Evolutionary conservation across 2,888 invertebrate genomes (phyloP), one percentile per base, ranked within the genome.

Genomic region (Papilio demoleus): DNA sequence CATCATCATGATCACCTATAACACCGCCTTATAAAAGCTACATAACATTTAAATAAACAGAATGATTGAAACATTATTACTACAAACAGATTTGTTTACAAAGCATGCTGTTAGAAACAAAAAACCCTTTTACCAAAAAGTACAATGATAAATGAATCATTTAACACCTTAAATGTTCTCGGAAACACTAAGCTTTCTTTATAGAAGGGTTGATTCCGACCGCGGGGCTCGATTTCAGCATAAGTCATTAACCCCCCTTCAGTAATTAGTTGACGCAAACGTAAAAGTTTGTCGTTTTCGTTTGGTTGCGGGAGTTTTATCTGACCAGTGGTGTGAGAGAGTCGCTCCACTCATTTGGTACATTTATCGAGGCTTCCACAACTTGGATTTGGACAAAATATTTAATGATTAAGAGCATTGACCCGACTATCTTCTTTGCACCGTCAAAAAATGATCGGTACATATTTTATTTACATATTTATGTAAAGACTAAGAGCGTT

Each of bases 241-340:
- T 67, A 67, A 67, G 67, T 67, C 67, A 67, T 64, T 68, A 68
- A 64, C 64, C 47, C 47, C 38, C 31, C 64, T 22, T 27, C 17
- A 38, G 63, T 73, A 74, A 76, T 77, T 75, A 76, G 74, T 74
- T 72, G 71, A 71, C 68, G 70, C 71, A 67, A 67, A 70, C 70
- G 71, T 70, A 74, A 76, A 77, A 77, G 74, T 75, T 77, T 70
- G 64, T 68, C 65, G 73, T 58, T 73, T 74, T 74, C 72, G 71
- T 73, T 72, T 42, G 59, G 45, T 40, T 61, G 27, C 71, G 70
- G 62, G 62, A 69, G 74, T 74, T 76, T 76, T 77, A 76, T 77
- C 76, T 74, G 70, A 64, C 67, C 76, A 72, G 66, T 70, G 73
- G 75, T 9, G 70, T 67, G 76, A 70, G 70, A 76, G 70, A 73